phyloP scores from a whole-genome alignment of 2,113 vertebrate species.

The Oreochromis spilurus region DNA sequence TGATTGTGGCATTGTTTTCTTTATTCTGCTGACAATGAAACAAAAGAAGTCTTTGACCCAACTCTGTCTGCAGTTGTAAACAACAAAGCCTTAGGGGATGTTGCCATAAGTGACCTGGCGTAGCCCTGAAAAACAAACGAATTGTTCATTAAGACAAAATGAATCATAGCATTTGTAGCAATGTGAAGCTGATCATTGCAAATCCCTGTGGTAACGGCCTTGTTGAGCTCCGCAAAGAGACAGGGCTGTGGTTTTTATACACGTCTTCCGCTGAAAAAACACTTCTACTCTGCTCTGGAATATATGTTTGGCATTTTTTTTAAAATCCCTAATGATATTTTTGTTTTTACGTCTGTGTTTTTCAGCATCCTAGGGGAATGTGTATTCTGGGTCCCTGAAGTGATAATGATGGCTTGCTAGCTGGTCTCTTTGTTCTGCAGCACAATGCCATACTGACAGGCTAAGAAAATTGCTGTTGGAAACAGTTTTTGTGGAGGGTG shows the following conservation, averaged over 20 bases:
- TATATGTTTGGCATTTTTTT: slow-evolving; percentile 26
- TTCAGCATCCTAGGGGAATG: slow-evolving; percentile 25
- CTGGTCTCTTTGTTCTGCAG: slow-evolving; percentile 40
- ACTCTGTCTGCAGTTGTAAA: background rate
- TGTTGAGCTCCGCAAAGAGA: slow-evolving; percentile 42
- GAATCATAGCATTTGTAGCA: slow-evolving; percentile 37
- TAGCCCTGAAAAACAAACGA: slow-evolving; percentile 23
- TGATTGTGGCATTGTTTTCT: slow-evolving; percentile 41
- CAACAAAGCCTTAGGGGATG: background rate
- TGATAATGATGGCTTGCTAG: slow-evolving; percentile 52
- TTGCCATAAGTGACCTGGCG: background rate
- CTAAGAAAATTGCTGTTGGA: background rate
- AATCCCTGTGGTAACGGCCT: slow-evolving; percentile 42
- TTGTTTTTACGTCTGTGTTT: slow-evolving; percentile 60
- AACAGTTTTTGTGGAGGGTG: background rate
- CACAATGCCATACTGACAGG: slow-evolving; percentile 21
- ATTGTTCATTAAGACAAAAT: slow-evolving; percentile 52
- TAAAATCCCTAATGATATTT: slow-evolving; percentile 59
- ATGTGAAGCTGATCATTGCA: slow-evolving; percentile 15
- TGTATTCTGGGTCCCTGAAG: slow-evolving; percentile 43
- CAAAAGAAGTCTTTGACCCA: slow-evolving; percentile 2
- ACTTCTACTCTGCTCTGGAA: slow-evolving; percentile 10
- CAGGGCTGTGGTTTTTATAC: slow-evolving; percentile 8
- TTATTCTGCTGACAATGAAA: slow-evolving; percentile 26
- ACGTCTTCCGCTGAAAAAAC: background rate